Evolutionary conservation across 1,140 invertebrate species (phyloP).

Genomic region (Phymastichus coffea): DNA sequence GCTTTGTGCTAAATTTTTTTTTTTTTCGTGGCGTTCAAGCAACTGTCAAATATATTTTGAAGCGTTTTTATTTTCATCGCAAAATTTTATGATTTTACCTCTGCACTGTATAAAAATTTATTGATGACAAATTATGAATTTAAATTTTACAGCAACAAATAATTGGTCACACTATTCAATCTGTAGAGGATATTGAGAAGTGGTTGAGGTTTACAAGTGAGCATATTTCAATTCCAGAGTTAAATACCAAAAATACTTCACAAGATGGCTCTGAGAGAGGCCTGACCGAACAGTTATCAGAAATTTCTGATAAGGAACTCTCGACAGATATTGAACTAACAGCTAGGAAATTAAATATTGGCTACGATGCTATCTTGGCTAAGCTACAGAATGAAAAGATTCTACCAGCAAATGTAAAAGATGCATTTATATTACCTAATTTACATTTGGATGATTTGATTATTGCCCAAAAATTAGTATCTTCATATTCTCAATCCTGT

Average conservation of each 20-base stretch:
- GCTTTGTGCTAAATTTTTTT: too few relatives aligned
- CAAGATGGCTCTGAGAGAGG: slow-evolving; percentile 36
- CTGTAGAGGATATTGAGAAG: slow-evolving; percentile 46
- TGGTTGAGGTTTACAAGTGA: slow-evolving; percentile 47
- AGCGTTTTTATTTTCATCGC: too few relatives aligned
- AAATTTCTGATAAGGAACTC: slow-evolving; percentile 39
- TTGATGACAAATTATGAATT: neutral
- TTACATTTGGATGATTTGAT: slow-evolving; percentile 49
- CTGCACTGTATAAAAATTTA: too few relatives aligned
- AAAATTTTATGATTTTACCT: too few relatives aligned
- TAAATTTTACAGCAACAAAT: slow-evolving; percentile 8
- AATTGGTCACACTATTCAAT: slow-evolving; percentile 18
- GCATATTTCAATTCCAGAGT: slow-evolving; percentile 39
- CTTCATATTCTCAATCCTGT: slow-evolving; percentile 31
- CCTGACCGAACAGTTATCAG: slow-evolving; percentile 35
- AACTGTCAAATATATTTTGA: too few relatives aligned
- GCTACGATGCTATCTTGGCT: slow-evolving; percentile 44
- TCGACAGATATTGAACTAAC: slow-evolving; percentile 43
- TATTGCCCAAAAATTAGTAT: slow-evolving; percentile 45
- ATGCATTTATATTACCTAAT: slow-evolving; percentile 46
- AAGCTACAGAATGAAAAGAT: slow-evolving; percentile 46
- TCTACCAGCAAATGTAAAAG: slow-evolving; percentile 41
- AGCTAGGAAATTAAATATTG: slow-evolving; percentile 42
- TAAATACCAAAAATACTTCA: slow-evolving; percentile 37
- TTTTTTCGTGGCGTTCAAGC: too few relatives aligned